A percentile compares a stretch with the other conserved stretches of the same genome.
phyloP scores from a whole-genome alignment of 2,113 vertebrate genomes.

The Ceyx cyanopectus region DNA sequence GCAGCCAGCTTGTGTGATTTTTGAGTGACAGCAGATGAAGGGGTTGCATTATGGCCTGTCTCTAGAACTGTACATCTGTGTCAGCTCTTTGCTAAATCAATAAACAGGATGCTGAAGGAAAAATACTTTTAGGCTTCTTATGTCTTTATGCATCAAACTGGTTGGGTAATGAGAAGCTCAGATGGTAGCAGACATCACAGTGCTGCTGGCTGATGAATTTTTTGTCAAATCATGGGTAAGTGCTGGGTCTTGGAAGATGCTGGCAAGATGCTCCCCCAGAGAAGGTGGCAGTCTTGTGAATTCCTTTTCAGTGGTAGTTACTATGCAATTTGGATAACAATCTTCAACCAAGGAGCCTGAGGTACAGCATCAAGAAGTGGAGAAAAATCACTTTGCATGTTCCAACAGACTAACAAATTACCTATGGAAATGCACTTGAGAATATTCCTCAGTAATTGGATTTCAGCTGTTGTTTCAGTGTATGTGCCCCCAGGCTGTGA shows the following conservation, averaged over 20 bases:
- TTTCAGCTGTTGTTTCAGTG: constrained; percentile 70
- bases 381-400: constrained; percentile 69
- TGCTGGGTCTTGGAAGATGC: not conserved
- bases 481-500: constrained; percentile 30
- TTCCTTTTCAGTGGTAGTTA: not conserved
- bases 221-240: not conserved
- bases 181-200: not conserved
- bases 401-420: constrained; percentile 73
- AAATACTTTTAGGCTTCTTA: constrained; percentile 35
- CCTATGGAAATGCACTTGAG: constrained; percentile 73
- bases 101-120: constrained; percentile 57
- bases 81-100: constrained; percentile 65
- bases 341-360: not conserved
- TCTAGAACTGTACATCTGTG: constrained; percentile 39
- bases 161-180: not conserved
- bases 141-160: constrained; percentile 35
- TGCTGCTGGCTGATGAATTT: not conserved
- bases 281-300: not conserved
- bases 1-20: not conserved
- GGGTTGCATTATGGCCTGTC: constrained; percentile 30
- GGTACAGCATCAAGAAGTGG: constrained; percentile 33
- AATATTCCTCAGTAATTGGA: constrained; percentile 69
- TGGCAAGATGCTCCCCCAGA: not conserved
- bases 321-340: constrained; percentile 8
- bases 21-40: constrained; percentile 62